Conservation (phyloP, 2,797 vertebrate species). For the Hipposideros larvatus region DNA sequence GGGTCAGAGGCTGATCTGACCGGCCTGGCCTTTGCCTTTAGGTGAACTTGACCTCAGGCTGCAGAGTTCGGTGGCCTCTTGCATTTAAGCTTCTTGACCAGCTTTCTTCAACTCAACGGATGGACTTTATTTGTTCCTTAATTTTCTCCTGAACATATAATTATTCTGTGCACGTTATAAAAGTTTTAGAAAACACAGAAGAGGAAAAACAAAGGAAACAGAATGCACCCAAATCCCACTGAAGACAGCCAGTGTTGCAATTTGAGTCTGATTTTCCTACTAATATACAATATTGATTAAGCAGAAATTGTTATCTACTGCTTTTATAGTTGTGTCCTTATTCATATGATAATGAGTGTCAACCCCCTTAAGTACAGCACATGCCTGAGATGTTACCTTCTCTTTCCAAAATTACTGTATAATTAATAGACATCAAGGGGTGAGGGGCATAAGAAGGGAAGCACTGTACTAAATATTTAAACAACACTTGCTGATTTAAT, state of each 20-base stretch:
- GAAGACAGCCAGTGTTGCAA: not conserved
- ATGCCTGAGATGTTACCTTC: not conserved
- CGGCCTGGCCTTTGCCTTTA: not conserved
- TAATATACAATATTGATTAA: not conserved
- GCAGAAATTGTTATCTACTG: not conserved
- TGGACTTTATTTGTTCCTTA: not conserved
- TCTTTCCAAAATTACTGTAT: not conserved
- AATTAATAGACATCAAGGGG: not conserved
- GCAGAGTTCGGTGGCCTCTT: accelerated
- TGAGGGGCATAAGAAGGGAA: not conserved
- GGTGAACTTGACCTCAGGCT: not conserved
- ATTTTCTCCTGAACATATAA: not conserved
- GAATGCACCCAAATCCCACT: not conserved
- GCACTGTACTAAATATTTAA: not conserved
- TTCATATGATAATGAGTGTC: not conserved
- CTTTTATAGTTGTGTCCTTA: not conserved
- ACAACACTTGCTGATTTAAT: not conserved
- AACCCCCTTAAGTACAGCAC: not conserved
- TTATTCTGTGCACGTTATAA: not conserved
- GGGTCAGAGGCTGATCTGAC: not conserved
- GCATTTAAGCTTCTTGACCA: not conserved
- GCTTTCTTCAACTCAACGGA: not conserved
- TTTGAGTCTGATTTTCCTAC: not conserved
- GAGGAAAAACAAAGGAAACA: not conserved
- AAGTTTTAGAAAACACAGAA: not conserved